phyloP scores from a whole-genome alignment of 1,140 invertebrate genomes.

The Caerostris darwini region DNA sequence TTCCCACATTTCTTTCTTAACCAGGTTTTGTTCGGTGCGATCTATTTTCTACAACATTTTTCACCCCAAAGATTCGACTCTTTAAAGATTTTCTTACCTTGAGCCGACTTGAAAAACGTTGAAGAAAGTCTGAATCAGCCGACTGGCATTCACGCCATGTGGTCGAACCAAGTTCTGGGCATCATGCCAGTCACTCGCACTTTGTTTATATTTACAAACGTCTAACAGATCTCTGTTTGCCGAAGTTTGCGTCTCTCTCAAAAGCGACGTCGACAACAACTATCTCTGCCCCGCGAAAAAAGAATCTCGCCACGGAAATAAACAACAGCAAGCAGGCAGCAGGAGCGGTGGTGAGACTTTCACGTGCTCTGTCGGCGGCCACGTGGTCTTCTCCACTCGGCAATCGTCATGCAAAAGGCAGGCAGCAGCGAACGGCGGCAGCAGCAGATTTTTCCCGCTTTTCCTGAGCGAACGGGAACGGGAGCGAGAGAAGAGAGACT shows the following conservation, averaged over 20 bases:
- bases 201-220: slow-evolving; percentile 66
- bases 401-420: slow-evolving; percentile 40
- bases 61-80: neutral
- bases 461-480: neutral
- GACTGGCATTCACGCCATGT: slow-evolving; percentile 56
- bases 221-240: neutral
- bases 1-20: neutral
- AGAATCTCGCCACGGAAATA: no score
- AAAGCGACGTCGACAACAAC: neutral
- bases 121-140: slow-evolving; percentile 15
- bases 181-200: slow-evolving; percentile 60
- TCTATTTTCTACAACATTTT: neutral
- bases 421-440: neutral
- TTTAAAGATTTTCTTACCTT: slow-evolving; percentile 34
- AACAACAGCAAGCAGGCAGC: neutral
- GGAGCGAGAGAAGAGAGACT: slow-evolving; percentile 13
- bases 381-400: neutral
- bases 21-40: neutral
- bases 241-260: neutral
- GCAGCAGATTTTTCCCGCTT: neutral
- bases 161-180: neutral
- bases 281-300: neutral
- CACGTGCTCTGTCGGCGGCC: neutral
- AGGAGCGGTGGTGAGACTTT: neutral
- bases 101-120: neutral